phyloP scores from a whole-genome alignment of 2,113 vertebrate genomes.

The Callithrix jacchus region DNA sequence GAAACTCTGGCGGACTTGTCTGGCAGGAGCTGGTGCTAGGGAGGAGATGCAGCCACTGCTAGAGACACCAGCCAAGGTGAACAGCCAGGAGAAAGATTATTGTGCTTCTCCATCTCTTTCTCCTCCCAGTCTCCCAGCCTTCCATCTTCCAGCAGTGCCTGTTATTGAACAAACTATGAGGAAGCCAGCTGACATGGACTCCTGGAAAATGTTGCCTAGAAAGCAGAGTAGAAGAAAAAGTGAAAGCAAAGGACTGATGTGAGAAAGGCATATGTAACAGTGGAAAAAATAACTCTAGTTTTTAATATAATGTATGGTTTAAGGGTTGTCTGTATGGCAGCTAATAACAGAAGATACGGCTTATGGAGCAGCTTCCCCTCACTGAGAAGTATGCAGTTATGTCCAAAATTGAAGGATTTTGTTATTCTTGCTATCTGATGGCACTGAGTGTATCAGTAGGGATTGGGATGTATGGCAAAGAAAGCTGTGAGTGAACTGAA shows the following conservation, averaged over 20 bases:
- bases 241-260: neutral
- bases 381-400: neutral
- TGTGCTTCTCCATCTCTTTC: neutral
- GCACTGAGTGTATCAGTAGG: neutral
- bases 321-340: neutral
- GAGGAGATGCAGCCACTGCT: neutral
- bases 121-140: accelerated
- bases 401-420: neutral
- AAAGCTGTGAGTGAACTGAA: neutral
- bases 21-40: no score
- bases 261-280: neutral
- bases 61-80: neutral
- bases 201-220: neutral
- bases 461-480: neutral
- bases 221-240: neutral
- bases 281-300: neutral
- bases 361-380: neutral
- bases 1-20: neutral
- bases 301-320: neutral
- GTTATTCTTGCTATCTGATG: neutral
- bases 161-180: neutral
- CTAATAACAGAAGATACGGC: neutral
- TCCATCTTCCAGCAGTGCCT: neutral
- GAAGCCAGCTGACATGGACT: accelerated
- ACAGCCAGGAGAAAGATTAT: neutral